Percentiles rank a stretch among this genome's conserved stretches.
These are phyloP conservation scores for Clarias laeviceps DNA, from an alignment of 2,797 vertebrate species.

Conservation along the genomic window DNA sequence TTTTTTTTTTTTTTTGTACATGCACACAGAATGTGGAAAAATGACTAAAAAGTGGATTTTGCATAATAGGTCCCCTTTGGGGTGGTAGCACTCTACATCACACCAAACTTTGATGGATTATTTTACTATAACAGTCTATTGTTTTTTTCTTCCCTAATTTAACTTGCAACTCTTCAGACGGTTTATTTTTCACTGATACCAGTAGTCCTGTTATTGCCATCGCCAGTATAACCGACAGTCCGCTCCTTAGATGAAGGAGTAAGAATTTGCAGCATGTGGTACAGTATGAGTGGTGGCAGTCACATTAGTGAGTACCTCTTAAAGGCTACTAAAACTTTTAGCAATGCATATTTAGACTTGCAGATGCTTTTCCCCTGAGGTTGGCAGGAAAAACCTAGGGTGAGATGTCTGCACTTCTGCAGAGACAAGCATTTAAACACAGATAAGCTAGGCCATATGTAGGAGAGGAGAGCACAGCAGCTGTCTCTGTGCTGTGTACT, in stretches of 20 bases:
- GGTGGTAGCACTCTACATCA: not conserved
- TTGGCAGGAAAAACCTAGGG: not conserved
- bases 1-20: no score
- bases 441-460: conserved; percentile 33
- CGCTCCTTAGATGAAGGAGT: not conserved
- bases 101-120: not conserved
- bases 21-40: no score
- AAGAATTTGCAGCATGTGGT: not conserved
- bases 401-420: not conserved
- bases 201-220: not conserved
- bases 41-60: no score
- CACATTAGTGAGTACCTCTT: not conserved
- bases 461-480: not conserved
- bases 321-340: not conserved
- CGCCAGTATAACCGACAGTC: no score
- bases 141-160: not conserved
- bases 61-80: not conserved
- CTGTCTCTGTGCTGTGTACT: conserved; percentile 2
- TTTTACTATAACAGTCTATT: not conserved
- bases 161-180: not conserved
- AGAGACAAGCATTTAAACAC: conserved; percentile 41
- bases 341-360: not conserved
- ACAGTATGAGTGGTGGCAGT: not conserved
- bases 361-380: not conserved
- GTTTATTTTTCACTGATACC: not conserved